These are phyloP conservation scores for Stratiolaelaps scimitus DNA, from an alignment of 1,140 invertebrate genomes.

Conservation along the genomic window DNA sequence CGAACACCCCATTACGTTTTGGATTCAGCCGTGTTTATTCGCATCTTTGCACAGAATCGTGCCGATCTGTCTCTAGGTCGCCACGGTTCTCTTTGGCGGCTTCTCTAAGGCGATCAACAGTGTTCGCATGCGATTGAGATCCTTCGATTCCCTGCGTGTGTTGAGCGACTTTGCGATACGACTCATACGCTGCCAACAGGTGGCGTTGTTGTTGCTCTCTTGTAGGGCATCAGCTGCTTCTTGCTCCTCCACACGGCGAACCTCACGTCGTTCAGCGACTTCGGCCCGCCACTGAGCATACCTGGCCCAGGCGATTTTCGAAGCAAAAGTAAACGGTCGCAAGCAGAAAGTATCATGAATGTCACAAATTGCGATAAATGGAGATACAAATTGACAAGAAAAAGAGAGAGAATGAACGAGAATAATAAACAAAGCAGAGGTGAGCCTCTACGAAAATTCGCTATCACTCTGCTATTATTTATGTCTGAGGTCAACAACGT, in stretches of 20 bases:
- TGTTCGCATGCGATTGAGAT: neutral
- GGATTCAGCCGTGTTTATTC: no score
- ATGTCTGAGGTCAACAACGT: no score
- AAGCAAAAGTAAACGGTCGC: neutral
- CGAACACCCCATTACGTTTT: no score
- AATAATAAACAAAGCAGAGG: neutral
- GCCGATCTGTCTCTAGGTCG: no score
- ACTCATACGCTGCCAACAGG: neutral
- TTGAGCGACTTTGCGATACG: slow-evolving; percentile 3
- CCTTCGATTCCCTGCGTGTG: slow-evolving; percentile 1
- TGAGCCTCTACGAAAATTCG: neutral
- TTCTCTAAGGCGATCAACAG: neutral
- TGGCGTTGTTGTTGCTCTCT: neutral
- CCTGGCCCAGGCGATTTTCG: neutral
- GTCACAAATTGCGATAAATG: neutral
- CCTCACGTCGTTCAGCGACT: neutral
- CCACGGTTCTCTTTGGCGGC: neutral
- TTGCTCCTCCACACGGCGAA: neutral
- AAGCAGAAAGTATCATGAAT: neutral
- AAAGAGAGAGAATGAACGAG: neutral
- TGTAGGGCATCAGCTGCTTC: neutral
- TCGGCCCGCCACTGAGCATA: neutral
- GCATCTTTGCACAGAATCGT: no score
- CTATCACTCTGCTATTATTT: neutral
- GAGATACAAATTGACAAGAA: no score